Percentiles rank a stretch among this genome's conserved stretches.
Evolutionary conservation across 2,888 invertebrate species (phyloP).

Genomic region (Volucella inflata): DNA sequence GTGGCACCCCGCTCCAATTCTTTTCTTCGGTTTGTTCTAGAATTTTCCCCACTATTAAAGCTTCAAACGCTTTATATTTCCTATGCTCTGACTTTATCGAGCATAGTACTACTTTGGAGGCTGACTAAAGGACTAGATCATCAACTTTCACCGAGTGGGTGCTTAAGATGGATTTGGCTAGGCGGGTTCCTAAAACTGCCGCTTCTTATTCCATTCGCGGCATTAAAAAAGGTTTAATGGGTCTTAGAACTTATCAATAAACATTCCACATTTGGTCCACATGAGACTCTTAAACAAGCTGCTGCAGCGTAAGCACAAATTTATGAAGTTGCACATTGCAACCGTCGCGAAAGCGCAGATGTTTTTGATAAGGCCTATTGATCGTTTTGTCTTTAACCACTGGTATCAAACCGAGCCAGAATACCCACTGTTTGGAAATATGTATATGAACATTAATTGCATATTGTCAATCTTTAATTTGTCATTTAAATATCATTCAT

Average conservation of each 20-base stretch:
- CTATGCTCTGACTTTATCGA: slow-evolving; percentile 42
- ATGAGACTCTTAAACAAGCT: not conserved
- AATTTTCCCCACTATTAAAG: slow-evolving; percentile 28
- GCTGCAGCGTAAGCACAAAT: slow-evolving; percentile 13
- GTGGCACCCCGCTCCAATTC: slow-evolving; percentile 23
- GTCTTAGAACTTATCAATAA: slow-evolving; percentile 16
- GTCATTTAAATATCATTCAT: too few species aligned
- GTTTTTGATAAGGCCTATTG: not conserved
- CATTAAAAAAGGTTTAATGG: slow-evolving; percentile 10
- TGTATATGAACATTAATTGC: too few species aligned
- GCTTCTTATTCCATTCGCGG: slow-evolving; percentile 26
- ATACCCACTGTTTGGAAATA: too few species aligned
- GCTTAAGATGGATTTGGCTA: slow-evolving; percentile 3
- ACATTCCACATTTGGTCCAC: not conserved
- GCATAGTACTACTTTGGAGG: slow-evolving; percentile 29
- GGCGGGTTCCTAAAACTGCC: slow-evolving; percentile 13
- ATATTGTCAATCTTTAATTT: too few species aligned
- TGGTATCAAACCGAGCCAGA: slow-evolving; percentile 6
- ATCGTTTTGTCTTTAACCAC: not conserved
- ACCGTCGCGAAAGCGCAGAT: not conserved
- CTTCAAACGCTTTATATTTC: slow-evolving; percentile 46
- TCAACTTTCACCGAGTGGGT: slow-evolving; percentile 1
- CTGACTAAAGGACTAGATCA: slow-evolving; percentile 27
- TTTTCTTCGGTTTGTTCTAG: slow-evolving; percentile 13
- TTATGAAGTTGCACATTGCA: not conserved